These are phyloP conservation scores for Urophycis tenuis DNA, from an alignment of 2,797 vertebrate species.

Conservation along the genomic window DNA sequence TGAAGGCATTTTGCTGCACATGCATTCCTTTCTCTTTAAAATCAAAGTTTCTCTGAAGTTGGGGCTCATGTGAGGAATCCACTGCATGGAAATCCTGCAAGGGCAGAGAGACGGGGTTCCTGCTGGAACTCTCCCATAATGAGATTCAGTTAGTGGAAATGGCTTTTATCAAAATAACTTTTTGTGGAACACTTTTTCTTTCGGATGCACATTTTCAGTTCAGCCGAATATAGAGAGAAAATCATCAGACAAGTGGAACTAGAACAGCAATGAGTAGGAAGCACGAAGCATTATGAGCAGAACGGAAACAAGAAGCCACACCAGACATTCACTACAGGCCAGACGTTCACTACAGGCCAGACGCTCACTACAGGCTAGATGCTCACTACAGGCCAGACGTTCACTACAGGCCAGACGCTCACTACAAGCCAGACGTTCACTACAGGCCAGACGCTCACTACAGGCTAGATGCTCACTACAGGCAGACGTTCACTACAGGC, in stretches of 20 bases:
- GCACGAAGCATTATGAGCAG: no score
- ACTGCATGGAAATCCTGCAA: slow-evolving; percentile 35
- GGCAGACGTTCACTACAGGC: no score
- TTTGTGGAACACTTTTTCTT: neutral
- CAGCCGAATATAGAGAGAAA: neutral
- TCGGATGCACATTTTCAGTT: neutral
- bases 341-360: no score
- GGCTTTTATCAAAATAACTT: neutral
- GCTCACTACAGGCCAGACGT: no score
- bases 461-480: no score
- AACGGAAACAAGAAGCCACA: no score
- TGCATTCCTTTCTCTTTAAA: slow-evolving; percentile 28
- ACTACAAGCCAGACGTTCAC: no score
- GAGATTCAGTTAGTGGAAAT: neutral
- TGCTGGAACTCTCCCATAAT: neutral
- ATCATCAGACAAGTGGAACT: neutral
- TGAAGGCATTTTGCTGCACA: slow-evolving; percentile 29
- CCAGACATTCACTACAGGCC: neutral
- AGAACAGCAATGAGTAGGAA: neutral
- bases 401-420: no score
- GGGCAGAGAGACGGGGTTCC: neutral
- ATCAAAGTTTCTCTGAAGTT: slow-evolving; percentile 39
- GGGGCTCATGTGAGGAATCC: slow-evolving; percentile 21
- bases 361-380: no score
- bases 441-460: no score